Base-by-base conservation (phyloP, 2,113 vertebrate genomes). In the Callopanchax toddi region DNA sequence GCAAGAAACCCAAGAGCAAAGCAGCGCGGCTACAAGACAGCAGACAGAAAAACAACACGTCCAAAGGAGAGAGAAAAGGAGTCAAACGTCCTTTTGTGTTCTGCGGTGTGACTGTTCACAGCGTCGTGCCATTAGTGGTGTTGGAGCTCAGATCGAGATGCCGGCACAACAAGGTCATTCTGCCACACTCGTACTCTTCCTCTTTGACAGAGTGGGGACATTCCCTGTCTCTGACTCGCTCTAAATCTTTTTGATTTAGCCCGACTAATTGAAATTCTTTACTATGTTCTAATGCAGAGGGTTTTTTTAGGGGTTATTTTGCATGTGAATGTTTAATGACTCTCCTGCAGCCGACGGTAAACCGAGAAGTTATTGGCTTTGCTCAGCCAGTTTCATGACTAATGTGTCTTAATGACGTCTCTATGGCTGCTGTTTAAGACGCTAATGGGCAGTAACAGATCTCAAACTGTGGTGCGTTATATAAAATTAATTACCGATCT, bases 401-500 rank as follows among this genome's bases (percentile, higher is more conserved):
- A 76, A 78, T 85, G 82, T 60, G 63, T 72, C 66, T 73, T 86
- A 87, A 86, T 86, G 83, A 81, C 73, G 61, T 82, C 59, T 77
- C 71, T 51, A 65, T 73, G 71, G 72, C 37, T 78, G 17, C 76
- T 54, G 70, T 75, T 85, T 75, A 67, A 73, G 75, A 74, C 54
- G 51, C 74, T 89, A 89, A 87, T 89, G 64, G 82, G 67, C 74
- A 82, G 74, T 86, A 84, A 86, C 67, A 70, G 74, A 76, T 82
- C 54, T 78, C 79, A 80, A 81, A 72, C 75, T 70, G 83, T 50
- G 71, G 73, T 72, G 50, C 74, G 78, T 86, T 77, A 78, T 78
- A 86, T 84, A 76, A 83, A 88, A 89, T 89, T 72, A 87, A 86
- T 85, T 81, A 87, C 87, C 61, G 83, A 89, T 88, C 74, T 13